Percentiles rank a stretch among this genome's conserved stretches.
Evolutionary conservation across 1,140 invertebrate genomes (phyloP).

Genomic region (Neodiprion lecontei): DNA sequence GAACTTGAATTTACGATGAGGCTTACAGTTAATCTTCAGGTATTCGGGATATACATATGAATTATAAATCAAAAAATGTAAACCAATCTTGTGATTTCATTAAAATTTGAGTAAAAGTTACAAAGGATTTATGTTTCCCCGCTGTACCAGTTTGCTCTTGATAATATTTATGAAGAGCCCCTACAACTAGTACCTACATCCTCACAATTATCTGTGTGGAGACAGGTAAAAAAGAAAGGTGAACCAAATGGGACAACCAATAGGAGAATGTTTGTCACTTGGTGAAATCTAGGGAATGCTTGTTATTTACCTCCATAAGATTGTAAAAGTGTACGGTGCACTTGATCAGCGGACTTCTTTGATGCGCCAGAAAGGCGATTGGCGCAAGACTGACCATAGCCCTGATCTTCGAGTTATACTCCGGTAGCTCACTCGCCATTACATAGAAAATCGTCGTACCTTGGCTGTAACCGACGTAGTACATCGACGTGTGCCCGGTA

Average conservation of each 20-base stretch:
- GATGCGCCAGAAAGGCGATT: conserved; percentile 60
- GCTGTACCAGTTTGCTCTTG: too few relatives aligned
- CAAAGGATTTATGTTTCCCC: background rate
- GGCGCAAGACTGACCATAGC: conserved; percentile 72
- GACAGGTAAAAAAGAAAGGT: too few relatives aligned
- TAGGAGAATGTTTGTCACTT: too few relatives aligned
- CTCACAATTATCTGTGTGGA: too few relatives aligned
- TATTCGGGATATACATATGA: too few relatives aligned
- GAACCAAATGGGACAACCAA: too few relatives aligned
- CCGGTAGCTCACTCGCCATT: conserved; percentile 69
- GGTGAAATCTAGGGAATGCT: too few relatives aligned
- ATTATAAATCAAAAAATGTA: too few relatives aligned
- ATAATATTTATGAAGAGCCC: too few relatives aligned
- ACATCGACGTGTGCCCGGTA: conserved; percentile 60
- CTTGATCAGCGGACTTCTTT: conserved; percentile 53
- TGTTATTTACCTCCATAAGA: conserved; percentile 49
- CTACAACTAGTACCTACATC: too few relatives aligned
- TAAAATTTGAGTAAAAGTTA: conserved; percentile 21
- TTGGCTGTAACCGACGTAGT: conserved; percentile 69
- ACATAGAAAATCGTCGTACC: conserved; percentile 63
- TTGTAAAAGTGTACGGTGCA: conserved; percentile 45
- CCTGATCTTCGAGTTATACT: conserved; percentile 72
- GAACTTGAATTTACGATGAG: too few relatives aligned
- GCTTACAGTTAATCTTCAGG: too few relatives aligned
- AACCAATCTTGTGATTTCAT: background rate